Evolutionary conservation across 1,140 invertebrate species (phyloP).

Genomic region (Chironomus striatipennis): DNA sequence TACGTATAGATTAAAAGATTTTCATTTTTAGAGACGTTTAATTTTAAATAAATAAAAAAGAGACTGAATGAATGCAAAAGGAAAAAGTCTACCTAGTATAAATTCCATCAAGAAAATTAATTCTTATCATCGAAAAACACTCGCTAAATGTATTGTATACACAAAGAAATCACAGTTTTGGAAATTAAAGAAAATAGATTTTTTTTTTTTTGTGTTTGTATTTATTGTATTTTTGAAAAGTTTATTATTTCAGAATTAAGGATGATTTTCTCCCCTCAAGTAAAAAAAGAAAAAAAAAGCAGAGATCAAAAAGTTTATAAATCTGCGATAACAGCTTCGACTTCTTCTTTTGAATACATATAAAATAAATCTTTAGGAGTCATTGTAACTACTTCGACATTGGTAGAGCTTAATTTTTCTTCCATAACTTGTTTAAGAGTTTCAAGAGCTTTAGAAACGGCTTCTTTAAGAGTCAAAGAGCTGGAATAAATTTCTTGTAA

Average conservation of each 20-base stretch:
- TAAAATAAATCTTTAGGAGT: conserved; percentile 77
- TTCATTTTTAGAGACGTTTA: too few relatives aligned
- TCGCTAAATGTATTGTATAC: background rate
- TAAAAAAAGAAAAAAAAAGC: too few relatives aligned
- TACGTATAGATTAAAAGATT: too few relatives aligned
- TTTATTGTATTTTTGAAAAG: too few relatives aligned
- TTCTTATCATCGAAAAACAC: too few relatives aligned
- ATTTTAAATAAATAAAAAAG: too few relatives aligned
- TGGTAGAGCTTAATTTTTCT: conserved; percentile 94
- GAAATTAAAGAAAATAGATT: background rate
- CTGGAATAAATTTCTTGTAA: conserved; percentile 66
- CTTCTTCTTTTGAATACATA: conserved; percentile 83
- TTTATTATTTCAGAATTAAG: background rate
- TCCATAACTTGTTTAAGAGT: conserved; percentile 99
- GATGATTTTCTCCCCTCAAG: background rate
- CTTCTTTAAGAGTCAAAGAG: conserved; percentile 93
- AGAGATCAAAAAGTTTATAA: conserved; percentile 27
- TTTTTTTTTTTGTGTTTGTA: too few relatives aligned
- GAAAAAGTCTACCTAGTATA: too few relatives aligned
- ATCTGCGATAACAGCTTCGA: conserved; percentile 71
- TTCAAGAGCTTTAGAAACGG: conserved; percentile 80
- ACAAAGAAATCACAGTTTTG: background rate
- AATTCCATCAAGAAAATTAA: too few relatives aligned
- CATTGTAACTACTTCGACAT: conserved; percentile 96
- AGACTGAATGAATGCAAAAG: too few relatives aligned